These are phyloP conservation scores for Xestia ashworthii DNA, from an alignment of 2,888 invertebrate genomes.

Conservation along the genomic window DNA sequence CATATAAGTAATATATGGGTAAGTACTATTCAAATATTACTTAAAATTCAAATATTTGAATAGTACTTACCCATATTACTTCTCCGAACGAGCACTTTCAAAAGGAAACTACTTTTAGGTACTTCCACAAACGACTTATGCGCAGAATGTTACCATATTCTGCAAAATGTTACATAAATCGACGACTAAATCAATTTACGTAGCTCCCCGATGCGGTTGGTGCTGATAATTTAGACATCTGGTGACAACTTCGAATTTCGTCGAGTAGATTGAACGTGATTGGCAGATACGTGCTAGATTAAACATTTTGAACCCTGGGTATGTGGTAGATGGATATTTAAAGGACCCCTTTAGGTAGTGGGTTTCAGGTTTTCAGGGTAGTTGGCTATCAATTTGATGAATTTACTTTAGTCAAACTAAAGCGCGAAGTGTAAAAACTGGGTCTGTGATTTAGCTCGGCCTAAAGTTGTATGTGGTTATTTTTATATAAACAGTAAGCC, in stretches of 20 bases:
- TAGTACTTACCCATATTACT: neutral
- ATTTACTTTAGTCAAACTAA: neutral
- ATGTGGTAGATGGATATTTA: neutral
- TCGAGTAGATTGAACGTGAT: neutral
- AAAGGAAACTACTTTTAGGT: neutral
- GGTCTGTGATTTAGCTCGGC: neutral
- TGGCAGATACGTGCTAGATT: neutral
- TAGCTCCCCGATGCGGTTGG: neutral
- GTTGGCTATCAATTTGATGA: neutral
- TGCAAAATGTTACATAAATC: slow-evolving; percentile 3
- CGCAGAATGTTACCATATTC: neutral
- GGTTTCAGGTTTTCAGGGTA: neutral
- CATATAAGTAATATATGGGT: no score
- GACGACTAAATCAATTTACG: slow-evolving; percentile 2
- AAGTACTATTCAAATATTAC: no score
- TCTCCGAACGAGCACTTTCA: neutral
- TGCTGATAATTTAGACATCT: slow-evolving; percentile 27
- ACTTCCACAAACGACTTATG: neutral
- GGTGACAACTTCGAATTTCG: neutral
- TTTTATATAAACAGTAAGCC: no score
- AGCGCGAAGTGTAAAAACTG: neutral
- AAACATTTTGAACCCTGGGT: neutral
- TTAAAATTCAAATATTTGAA: neutral
- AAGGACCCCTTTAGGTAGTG: neutral
- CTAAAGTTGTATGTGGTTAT: neutral